Evolutionary conservation across 2,797 vertebrate species (phyloP), one percentile per base, ranked within the genome.

Genomic region (Australoheros facetus): DNA sequence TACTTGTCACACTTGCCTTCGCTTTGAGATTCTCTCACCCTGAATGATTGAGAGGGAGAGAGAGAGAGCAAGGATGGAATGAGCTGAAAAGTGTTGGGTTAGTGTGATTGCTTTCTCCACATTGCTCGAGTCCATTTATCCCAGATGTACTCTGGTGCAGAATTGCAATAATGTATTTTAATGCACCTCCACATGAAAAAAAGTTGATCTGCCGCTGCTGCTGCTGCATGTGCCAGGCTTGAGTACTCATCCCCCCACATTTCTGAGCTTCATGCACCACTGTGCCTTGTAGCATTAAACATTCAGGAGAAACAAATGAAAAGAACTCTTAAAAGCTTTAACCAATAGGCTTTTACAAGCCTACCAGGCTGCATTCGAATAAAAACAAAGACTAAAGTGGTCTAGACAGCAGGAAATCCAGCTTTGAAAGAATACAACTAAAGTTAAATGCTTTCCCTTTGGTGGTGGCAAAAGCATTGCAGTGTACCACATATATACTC

Each of bases 351-450:
- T 91, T 95, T 95, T 93, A 95, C 90, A 92, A 93, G 93, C 71
- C 85, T 84, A 85, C 87, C 80, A 84, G 79, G 88, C 88, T 89
- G 84, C 84, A 88, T 89, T 91, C 56, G 81, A 88, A 91, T 90
- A 92, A 91, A 93, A 92, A 88, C 79, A 87, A 86, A 88, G 83
- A 87, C 86, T 82, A 88, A 93, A 94, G 87, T 88, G 87, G 93
- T 95, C 93, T 94, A 95, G 94, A 95, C 94, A 86, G 90, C 91
- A 93, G 93, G 93, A 93, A 94, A 92, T 93, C 88, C 88, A 91
- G 85, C 82, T 92, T 79, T 91, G 87, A 89, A 94, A 90, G 82
- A 93, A 90, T 85, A 93, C 87, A 88, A 81, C 87, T 88, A 74
- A 88, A 93, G 88, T 94, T 90, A 91, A 90, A 93, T 80, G 88